Evolutionary conservation across 1,140 invertebrate genomes (phyloP).

Genomic region (Brachionus sp.): DNA sequence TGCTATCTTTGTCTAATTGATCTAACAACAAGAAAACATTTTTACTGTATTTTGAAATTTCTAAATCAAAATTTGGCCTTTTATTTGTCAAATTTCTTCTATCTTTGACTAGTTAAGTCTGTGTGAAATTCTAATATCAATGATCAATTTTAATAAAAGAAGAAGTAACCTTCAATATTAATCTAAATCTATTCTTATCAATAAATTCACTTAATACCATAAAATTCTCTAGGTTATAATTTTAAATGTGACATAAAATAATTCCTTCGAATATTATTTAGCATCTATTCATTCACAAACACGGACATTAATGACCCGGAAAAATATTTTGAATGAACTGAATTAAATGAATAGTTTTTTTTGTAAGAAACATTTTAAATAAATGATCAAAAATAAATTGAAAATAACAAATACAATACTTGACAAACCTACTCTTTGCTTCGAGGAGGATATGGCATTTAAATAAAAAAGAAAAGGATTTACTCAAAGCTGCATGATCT

Average conservation of each 20-base stretch:
- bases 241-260: neutral
- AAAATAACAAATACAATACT: neutral
- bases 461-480: conserved; percentile 10
- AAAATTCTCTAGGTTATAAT: neutral
- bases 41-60: too few species aligned
- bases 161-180: neutral
- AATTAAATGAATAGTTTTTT: neutral
- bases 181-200: neutral
- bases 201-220: neutral
- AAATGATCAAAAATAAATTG: neutral
- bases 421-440: neutral
- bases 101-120: neutral
- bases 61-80: too few species aligned
- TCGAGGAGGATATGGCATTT: neutral
- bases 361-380: neutral
- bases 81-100: too few species aligned
- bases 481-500: neutral
- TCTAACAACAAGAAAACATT: too few species aligned
- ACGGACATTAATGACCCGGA: neutral
- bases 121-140: neutral
- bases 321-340: neutral
- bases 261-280: neutral
- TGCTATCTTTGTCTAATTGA: too few species aligned
- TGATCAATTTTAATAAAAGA: neutral
- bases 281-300: neutral